Evolutionary conservation across 2,888 invertebrate species (phyloP).

Genomic region (Barypeithes pellucidus): DNA sequence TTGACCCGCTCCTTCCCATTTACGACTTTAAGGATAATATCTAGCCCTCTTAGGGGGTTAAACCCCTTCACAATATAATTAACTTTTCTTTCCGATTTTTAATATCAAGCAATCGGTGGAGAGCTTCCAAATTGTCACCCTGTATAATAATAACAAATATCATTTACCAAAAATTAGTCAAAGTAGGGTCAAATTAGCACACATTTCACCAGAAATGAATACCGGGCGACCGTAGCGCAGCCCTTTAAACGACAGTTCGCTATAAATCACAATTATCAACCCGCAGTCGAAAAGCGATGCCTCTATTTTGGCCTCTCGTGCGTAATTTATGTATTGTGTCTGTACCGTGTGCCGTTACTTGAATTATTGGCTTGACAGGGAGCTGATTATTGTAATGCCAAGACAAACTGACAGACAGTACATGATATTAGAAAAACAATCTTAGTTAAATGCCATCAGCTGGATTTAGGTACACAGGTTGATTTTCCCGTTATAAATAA

Average conservation of each 20-base stretch:
- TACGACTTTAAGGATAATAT: too few relatives aligned
- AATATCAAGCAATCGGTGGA: too few relatives aligned
- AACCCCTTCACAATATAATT: too few relatives aligned
- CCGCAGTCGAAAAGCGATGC: conserved; percentile 55
- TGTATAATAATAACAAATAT: neutral
- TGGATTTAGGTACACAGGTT: too few relatives aligned
- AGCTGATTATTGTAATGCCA: conserved; percentile 13
- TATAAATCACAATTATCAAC: conserved; percentile 66
- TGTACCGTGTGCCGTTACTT: conserved; percentile 41
- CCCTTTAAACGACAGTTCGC: conserved; percentile 61
- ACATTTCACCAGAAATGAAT: conserved; percentile 61
- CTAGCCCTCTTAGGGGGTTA: too few relatives aligned
- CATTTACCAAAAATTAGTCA: conserved; percentile 6
- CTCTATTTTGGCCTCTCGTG: conserved; percentile 42
- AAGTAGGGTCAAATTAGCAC: conserved; percentile 30
- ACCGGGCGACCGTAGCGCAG: conserved; percentile 60
- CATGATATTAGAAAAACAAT: neutral
- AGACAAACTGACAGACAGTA: neutral
- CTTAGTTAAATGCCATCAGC: too few relatives aligned
- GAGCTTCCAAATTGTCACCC: too few relatives aligned
- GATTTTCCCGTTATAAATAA: too few relatives aligned
- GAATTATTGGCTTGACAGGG: conserved; percentile 40
- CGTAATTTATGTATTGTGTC: conserved; percentile 53
- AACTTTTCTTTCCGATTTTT: too few relatives aligned
- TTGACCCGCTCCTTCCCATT: too few relatives aligned